Evolutionary conservation across 1,140 invertebrate species (phyloP).

Genomic region (Xylocopa sonorina): DNA sequence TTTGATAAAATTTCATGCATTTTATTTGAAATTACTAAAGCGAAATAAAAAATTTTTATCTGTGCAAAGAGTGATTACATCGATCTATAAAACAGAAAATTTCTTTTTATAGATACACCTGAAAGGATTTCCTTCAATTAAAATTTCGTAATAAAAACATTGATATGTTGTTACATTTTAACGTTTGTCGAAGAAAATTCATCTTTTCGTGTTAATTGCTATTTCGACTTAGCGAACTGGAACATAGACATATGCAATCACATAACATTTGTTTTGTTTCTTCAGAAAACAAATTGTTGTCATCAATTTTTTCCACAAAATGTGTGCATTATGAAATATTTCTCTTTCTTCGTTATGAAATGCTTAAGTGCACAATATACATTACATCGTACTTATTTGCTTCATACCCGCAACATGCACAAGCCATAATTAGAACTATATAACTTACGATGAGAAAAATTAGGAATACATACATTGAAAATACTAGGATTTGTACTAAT

Average conservation of each 20-base stretch:
- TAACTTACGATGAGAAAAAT: background rate
- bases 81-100: constrained; percentile 13
- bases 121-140: constrained; percentile 33
- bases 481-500: background rate
- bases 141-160: constrained; percentile 50
- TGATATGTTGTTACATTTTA: constrained; percentile 61
- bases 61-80: constrained; percentile 28
- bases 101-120: constrained; percentile 16
- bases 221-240: constrained; percentile 16
- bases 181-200: constrained; percentile 52
- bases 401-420: background rate
- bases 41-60: constrained; percentile 45
- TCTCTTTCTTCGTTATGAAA: background rate
- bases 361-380: background rate
- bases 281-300: background rate
- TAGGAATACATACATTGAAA: constrained; percentile 12
- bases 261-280: background rate
- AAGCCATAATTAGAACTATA: constrained; percentile 1
- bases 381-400: constrained; percentile 7
- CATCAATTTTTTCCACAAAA: background rate
- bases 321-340: background rate
- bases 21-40: constrained; percentile 40
- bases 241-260: constrained; percentile 26
- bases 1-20: constrained; percentile 45
- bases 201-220: background rate